Evolutionary conservation across 2,888 invertebrate genomes (phyloP).

Genomic region (Pseudococcus jackbeardsleyi): DNA sequence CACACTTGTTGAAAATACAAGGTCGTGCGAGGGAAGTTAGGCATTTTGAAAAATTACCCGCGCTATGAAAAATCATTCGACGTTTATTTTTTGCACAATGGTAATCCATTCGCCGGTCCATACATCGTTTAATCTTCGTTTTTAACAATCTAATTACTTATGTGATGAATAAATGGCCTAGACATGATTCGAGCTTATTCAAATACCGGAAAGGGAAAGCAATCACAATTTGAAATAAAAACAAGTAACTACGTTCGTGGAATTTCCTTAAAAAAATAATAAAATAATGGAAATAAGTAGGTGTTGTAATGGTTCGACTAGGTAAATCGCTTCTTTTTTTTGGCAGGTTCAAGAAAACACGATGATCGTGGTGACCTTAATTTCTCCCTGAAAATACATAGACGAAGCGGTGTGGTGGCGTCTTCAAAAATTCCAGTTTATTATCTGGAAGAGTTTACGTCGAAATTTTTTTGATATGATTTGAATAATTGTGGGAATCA

Average conservation of each 20-base stretch:
- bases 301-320: neutral
- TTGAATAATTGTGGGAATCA: conserved; percentile 14
- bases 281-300: neutral
- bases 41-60: neutral
- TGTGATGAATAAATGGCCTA: conserved; percentile 23
- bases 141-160: conserved; percentile 17
- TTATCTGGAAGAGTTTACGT: neutral
- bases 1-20: neutral
- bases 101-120: neutral
- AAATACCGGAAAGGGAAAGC: neutral
- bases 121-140: neutral
- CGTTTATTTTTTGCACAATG: neutral
- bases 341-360: neutral
- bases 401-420: neutral
- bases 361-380: conserved; percentile 34
- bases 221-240: neutral
- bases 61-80: conserved; percentile 5
- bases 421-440: neutral
- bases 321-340: neutral
- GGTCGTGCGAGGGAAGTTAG: neutral
- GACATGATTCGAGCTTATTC: conserved; percentile 6
- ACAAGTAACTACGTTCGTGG: neutral
- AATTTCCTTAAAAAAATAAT: neutral
- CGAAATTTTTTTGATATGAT: neutral
- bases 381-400: neutral